Evolutionary conservation across 2,113 vertebrate genomes (phyloP).

Genomic region (Hucho hucho): DNA sequence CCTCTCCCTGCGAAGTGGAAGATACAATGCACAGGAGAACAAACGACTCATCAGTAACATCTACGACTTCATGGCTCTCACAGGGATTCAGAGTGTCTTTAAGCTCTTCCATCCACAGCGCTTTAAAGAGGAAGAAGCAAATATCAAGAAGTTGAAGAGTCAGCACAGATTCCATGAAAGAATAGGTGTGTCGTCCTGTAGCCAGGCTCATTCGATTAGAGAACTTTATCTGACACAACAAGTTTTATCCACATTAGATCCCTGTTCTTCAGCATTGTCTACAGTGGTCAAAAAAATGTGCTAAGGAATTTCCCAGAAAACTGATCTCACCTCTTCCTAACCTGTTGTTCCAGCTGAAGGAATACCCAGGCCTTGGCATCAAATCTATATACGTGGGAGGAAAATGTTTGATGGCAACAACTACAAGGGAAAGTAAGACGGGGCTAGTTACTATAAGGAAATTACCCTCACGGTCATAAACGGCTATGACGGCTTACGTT

Average conservation of each 20-base stretch:
- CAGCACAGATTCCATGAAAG: no score
- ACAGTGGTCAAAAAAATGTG: no score
- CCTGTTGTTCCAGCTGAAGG: constrained; percentile 28
- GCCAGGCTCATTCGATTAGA: no score
- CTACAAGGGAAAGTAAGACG: constrained; percentile 63
- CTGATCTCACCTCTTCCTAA: no score
- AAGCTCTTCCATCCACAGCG: neutral
- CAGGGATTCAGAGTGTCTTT: neutral
- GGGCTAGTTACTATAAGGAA: neutral
- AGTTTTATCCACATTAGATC: no score
- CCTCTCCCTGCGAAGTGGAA: neutral
- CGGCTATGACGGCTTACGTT: neutral
- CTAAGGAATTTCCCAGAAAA: no score
- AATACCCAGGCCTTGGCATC: constrained; percentile 58
- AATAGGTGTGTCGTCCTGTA: no score
- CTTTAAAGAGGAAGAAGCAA: neutral
- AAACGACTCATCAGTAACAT: neutral
- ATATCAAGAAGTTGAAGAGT: no score
- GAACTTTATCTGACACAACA: no score
- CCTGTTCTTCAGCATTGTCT: no score
- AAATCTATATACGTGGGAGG: constrained; percentile 54
- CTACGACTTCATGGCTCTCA: neutral
- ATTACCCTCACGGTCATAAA: neutral
- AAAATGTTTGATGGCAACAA: constrained; percentile 61
- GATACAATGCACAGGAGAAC: neutral